Base-by-base conservation (phyloP, 2,113 vertebrate genomes). In the Albula glossodonta region DNA sequence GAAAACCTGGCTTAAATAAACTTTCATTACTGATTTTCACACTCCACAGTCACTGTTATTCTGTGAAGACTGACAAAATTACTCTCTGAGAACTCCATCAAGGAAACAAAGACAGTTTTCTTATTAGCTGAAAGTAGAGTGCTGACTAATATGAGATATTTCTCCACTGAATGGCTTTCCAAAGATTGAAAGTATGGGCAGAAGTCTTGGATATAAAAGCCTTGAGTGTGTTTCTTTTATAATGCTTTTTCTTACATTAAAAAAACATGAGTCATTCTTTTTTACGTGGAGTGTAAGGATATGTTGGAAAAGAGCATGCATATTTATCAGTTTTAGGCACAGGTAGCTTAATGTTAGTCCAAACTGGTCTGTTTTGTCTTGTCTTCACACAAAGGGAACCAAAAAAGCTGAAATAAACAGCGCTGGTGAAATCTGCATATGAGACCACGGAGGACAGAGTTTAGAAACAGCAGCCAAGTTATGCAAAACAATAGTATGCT, bases 321-420 rank as follows among this genome's bases (percentile, higher is more conserved):
- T 74, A 74, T 74, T 84, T 84, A 53, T 78, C 66, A 84, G 31
- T 78, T 78, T 84, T 84, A 84, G 70, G 83, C 49, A 31, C 48
- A 51, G 52, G 25, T 78, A 41, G 70, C 25, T 74, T 74, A 25
- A 84, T 50, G 50, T 17, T 41, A 74, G 22, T 84, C 51, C 31
- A 74, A 51, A 41, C 22, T 49, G 10, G 9, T 52, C 50, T 82
- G 51, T 56, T 31, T 19, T 78, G 52, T 48, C 70, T 74, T 9
- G 25, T 4, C 22, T 3, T 74, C 70, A 74, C 70, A 74, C 22
- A 74, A 74, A 74, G 31, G 70, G 70, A 74, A 79, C 31, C 6
- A 10, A 79, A 80, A n/a, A 80, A 80, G 84, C n/a, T 41, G 84
- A 57, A 79, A 53, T 22, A 50, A 41, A 79, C 83, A n/a, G n/a